A percentile compares a stretch with the other conserved stretches of the same genome.
Evolutionary conservation across 2,113 vertebrate species (phyloP).

Genomic region (Columbina picui): DNA sequence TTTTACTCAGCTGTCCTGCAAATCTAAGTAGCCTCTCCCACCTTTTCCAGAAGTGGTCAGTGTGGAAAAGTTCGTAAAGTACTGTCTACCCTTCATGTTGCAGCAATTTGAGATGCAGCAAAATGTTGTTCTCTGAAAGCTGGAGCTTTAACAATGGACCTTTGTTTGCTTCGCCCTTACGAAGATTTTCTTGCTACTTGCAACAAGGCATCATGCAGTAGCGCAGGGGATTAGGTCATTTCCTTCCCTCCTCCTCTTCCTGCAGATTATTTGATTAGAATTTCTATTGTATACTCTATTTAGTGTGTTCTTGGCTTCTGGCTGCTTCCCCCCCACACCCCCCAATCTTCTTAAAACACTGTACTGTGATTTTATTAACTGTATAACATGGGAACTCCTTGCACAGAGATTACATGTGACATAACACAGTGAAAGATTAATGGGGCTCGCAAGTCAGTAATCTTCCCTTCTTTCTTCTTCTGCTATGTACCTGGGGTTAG

Average conservation of each 20-base stretch:
- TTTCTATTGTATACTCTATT: conserved; percentile 63
- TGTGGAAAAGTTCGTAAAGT: background rate
- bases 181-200: conserved; percentile 45
- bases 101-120: background rate
- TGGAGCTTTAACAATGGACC: background rate
- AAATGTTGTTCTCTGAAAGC: background rate
- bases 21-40: background rate
- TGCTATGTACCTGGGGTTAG: background rate
- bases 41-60: background rate
- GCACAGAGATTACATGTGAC: background rate
- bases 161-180: conserved; percentile 3
- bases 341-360: conserved; percentile 37
- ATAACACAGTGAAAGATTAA: background rate
- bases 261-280: conserved; percentile 67
- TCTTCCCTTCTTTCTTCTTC: background rate
- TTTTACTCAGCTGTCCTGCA: background rate
- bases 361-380: conserved; percentile 18
- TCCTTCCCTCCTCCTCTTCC: conserved; percentile 67
- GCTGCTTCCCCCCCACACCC: background rate
- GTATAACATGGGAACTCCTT: conserved; percentile 6
- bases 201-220: conserved; percentile 13
- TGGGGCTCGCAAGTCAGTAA: background rate
- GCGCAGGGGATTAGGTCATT: conserved; percentile 53
- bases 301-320: conserved; percentile 51
- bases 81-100: background rate